Evolutionary conservation across 2,888 invertebrate species (phyloP), one percentile per base, ranked within the genome.

Genomic region (Cephonodes hylas): DNA sequence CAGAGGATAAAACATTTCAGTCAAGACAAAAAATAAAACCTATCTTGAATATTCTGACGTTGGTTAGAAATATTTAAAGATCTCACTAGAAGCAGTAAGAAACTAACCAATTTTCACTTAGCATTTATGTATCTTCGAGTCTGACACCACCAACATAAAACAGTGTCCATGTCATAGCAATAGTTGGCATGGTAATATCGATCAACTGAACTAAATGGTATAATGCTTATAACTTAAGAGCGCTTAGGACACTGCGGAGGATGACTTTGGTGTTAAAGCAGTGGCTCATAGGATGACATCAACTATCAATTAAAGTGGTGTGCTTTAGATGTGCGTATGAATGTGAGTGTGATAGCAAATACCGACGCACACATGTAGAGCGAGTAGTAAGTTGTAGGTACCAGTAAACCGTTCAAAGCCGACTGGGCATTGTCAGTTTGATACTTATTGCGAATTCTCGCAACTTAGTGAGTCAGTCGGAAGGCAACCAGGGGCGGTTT

Each of bases 171-270:
- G 23, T 38, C 27, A 62, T 62, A 63, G 65, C 66, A 68, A 60
- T 31, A 66, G 84, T 85, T 79, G 84, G 66, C 84, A 85, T 87
- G 81, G 81, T 72, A 75, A 85, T 77, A 85, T 84, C 81, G 86
- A 87, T 79, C 66, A 57, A 15, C 63, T 57, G 42, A 38, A 59
- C 53, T 60, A 59, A 59, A 64, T 62, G 58, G 18, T 45, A 23
- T 5, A n/a, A 22, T 13, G 10, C 7, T 6, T 23, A 42, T 15
- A 42, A 42, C 8, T n/a, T n/a, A 25, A 13, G 23, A 34, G 22
- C 6, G 53, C 42, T 53, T 60, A 56, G 56, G 61, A 60, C 67
- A 64, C 62, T 63, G 67, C 44, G 61, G 58, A 25, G 18, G 18
- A 10, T 18, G 31, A 18, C 27, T 31, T 31, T 10, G n/a, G 18